Evolutionary conservation across 1,140 invertebrate genomes (phyloP), one percentile per base, ranked within the genome.

Genomic region (Stegodyphus mimosarum): DNA sequence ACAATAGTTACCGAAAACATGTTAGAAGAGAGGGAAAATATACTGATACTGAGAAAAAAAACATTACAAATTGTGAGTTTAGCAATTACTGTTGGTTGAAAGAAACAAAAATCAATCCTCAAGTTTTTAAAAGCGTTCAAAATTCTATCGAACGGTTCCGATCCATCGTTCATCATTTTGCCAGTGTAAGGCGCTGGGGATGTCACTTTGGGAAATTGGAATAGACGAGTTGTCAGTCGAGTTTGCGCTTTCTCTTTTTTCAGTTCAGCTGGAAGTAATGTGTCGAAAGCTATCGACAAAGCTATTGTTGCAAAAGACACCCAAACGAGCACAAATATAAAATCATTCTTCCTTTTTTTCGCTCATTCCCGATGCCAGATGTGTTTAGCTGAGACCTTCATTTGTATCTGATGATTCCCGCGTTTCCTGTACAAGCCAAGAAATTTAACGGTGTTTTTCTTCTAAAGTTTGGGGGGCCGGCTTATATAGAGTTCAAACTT

Each of bases 121-220:
- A 52, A 60, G 66, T 72, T 74, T 55, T 64, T 53, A 83, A 77
- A 53, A 66, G 33, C 70, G 53, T 66, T 74, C 80, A 64, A 74
- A 73, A 33, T 53, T 60, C 80, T 13, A 83, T 83, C 80, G 71
- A 66, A 50, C 53, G 11, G 17, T 72, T 83, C 74, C 80, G 80
- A 83, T 83, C n/a, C 71, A 10, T 60, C 80, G 74, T 74, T 74
- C 60, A 83, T 83, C 80, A 83, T 51, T 48, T 18, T 48, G 11
- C 60, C 60, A 55, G 70, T 48, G 17, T 83, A 71, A 77, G 75
- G 17, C 70, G 71, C 63, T 74, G 80, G 66, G 9, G 48, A 60
- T 74, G 80, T 83, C 80, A 83, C 80, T 83, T 74, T 63, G 53
- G 71, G 53, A 83, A 83, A 83, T 83, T 83, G 80, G 80, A 83